Evolutionary conservation across 2,797 vertebrate genomes (phyloP), one percentile per base, ranked within the genome.

Genomic region (Gymnocypris eckloni): DNA sequence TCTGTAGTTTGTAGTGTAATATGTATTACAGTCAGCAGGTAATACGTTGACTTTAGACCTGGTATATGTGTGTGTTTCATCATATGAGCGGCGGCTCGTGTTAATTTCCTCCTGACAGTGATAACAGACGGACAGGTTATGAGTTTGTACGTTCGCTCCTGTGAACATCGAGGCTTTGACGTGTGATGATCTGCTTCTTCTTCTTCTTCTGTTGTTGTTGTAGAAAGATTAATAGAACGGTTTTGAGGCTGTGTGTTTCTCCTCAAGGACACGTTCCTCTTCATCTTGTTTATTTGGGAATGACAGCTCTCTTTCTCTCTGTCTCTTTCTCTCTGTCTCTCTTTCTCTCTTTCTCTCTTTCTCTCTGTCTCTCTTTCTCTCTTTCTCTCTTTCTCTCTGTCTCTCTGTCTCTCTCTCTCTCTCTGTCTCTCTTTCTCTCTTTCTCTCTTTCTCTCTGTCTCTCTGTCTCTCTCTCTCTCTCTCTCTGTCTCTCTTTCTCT

Each of bases 251-350:
- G 33, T 70, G 67, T 61, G 15, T 71, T 73, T 72, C 33, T 67
- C 52, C 52, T 86, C n/a, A 33, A 61, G 79, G 72, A 77, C 61
- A 4, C 37, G 25, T 50, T 82, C 54, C 4, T 78, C 64, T 54
- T 81, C 15, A 12, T 39, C 81, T 66, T 83, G 54, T 79, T 64
- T 83, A 37, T 79, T 20, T 39, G 64, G 9, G 75, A 81, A 41
- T 69, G 56, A 50, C 48, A 8, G 25, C 70, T 83, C 48, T 86
- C 73, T 54, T 33, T 33, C 70, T 84, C n/a, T 86, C 73, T 84
- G 25, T 84, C n/a, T 67, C 15, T 52, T 54, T 75, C 8, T n/a
- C n/a, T n/a, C n/a, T n/a, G n/a, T n/a, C n/a, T n/a, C n/a, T 86
- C 73, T 54, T 33, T 33, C 70, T 83, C 48, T 86, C 73, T 54